Conservation (phyloP, 64 coral and sea anemone genomes). For the Cladopsammia gracilis region DNA sequence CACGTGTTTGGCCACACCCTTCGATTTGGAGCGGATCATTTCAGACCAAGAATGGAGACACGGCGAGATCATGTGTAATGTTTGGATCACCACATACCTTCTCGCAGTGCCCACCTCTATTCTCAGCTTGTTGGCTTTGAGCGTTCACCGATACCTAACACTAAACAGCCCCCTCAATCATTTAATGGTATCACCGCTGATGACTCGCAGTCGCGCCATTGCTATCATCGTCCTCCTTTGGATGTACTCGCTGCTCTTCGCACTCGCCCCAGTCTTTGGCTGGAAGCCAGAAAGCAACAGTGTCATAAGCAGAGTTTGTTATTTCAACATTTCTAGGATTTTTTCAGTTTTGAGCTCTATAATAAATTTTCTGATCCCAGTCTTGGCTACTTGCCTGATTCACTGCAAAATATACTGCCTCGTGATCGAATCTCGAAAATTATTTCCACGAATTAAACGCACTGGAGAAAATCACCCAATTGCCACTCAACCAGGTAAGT, state of each 20-base stretch:
- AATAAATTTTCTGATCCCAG: conserved; percentile 38
- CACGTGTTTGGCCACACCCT: conserved; percentile 1
- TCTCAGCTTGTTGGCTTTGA: conserved; percentile 27
- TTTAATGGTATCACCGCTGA: conserved; percentile 36
- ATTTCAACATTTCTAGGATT: conserved; percentile 21
- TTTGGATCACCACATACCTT: conserved; percentile 17
- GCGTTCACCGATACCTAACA: conserved; percentile 19
- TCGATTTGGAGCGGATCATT: conserved; percentile 21
- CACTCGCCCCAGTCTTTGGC: conserved; percentile 12
- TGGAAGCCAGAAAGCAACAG: not conserved
- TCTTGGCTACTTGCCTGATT: conserved; percentile 1
- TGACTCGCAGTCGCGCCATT: conserved; percentile 1
- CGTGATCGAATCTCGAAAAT: not conserved
- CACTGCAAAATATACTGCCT: conserved; percentile 38
- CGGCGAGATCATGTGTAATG: conserved; percentile 39
- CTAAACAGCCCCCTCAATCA: conserved; percentile 33
- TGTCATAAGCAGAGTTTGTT: not conserved
- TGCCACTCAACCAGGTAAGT: not conserved
- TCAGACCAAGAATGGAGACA: conserved; percentile 15
- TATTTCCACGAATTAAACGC: not conserved
- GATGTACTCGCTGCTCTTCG: conserved; percentile 37
- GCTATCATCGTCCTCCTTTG: not conserved
- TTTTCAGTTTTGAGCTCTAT: conserved; percentile 21
- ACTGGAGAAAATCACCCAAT: not conserved
- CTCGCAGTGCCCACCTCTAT: conserved; percentile 31